These are phyloP conservation scores for Stylophora pistillata DNA, from an alignment of 64 coral and sea anemone species.

Conservation along the genomic window DNA sequence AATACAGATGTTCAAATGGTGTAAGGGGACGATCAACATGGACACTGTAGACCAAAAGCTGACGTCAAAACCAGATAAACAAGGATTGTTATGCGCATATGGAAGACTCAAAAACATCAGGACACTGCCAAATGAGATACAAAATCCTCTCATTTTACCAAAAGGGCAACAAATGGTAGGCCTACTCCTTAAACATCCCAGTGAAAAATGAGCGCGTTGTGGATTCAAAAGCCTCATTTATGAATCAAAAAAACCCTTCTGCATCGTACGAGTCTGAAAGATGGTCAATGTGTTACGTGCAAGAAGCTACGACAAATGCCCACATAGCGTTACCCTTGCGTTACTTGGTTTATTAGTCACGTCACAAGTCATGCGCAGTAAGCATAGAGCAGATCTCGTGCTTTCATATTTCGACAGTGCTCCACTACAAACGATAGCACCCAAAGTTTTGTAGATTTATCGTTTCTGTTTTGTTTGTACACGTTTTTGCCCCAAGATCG, in stretches of 20 bases:
- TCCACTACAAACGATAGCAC: no score
- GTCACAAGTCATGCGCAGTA: no score
- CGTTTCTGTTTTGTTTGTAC: no score
- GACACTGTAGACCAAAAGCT: conserved; percentile 17
- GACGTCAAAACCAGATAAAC: conserved; percentile 9
- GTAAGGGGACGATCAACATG: not conserved
- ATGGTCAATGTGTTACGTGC: not conserved
- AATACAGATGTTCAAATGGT: conserved; percentile 5
- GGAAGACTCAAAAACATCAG: conserved; percentile 3
- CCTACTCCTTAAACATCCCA: not conserved
- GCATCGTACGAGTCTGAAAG: not conserved
- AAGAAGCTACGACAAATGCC: not conserved
- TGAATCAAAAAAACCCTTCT: not conserved
- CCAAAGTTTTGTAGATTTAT: no score
- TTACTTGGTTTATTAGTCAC: no score
- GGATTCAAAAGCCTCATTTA: conserved; percentile 23
- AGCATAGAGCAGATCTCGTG: no score
- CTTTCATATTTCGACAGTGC: no score
- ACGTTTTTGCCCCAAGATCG: no score
- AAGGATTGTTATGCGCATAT: conserved; percentile 28
- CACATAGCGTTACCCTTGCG: no score
- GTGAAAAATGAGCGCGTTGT: not conserved
- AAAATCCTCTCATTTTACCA: conserved; percentile 10
- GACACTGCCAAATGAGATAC: not conserved
- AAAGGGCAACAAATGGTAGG: not conserved